Evolutionary conservation across 2,113 vertebrate species (phyloP), one percentile per base, ranked within the genome.

Genomic region (Oryzias melastigma): DNA sequence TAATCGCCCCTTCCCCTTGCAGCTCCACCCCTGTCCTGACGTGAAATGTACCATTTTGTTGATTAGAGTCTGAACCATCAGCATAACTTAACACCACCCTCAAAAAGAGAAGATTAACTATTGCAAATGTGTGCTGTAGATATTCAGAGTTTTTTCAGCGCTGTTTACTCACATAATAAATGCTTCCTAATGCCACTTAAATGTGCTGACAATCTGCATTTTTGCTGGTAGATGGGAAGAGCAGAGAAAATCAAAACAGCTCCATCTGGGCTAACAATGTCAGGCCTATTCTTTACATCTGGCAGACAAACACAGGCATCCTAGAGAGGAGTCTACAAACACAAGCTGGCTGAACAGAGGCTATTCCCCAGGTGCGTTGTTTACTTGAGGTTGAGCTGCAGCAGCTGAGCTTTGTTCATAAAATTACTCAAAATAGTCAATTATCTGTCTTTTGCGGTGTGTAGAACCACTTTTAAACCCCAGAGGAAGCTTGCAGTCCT

Each of bases 371-470:
- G 80, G 84, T 87, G 78, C 72, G 77, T 82, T 85, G 79, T 86
- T 91, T 91, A 88, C 85, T 85, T 73, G 82, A 88, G 86, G 75
- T 88, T 89, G 85, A 89, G 79, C 81, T 71, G 69, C 75, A 71
- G 82, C 90, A 89, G 90, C 88, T 88, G 89, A 90, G 88, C 85
- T 89, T 83, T 87, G 84, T 89, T 89, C 72, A 78, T 75, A 81
- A 83, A 91, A 90, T 89, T 87, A 91, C 90, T 88, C 85, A 89
- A 89, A 92, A 91, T 91, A 92, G 89, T 83, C 89, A 92, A 92
- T 92, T 91, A 91, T 89, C 80, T 82, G 54, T 91, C 81, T 89
- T 86, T 88, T 80, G 80, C 80, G 61, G 85, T 62, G 62, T 88
- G 81, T 80, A 89, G 72, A 83, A 77, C 71, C 66, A 75, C 81